Evolutionary conservation across 92 coral and sea anemone genomes (phyloP), one percentile per base, ranked within the genome.

Genomic region (Hydrozoanthus gracilis): DNA sequence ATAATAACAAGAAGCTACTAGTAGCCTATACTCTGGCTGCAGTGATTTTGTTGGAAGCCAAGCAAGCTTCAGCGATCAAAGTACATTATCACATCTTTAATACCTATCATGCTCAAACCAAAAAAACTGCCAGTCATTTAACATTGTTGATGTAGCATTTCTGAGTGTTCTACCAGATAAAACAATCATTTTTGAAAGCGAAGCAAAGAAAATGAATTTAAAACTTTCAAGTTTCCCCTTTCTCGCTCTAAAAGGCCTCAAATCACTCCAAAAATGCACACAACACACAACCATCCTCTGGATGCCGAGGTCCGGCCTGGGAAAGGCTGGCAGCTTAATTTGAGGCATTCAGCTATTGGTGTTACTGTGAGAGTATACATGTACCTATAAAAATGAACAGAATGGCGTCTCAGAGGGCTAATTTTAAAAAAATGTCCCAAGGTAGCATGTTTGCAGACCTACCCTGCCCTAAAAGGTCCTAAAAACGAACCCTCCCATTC

Each of bases 281-380:
- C 71, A 16, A 65, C 71, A 65, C 71, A 13, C 71, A 55, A 58
- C 72, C 72, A 16, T 27, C 72, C 72, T 27, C 72, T 27, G 72
- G 72, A 67, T 67, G 72, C 72, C 44, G 72, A 67, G 72, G 72
- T 67, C 72, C 44, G 72, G 72, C 72, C 44, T 67, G 72, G 39
- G 44, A 67, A 67, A 67, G 72, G 72, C 72, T 13, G 72, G 44
- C 72, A 67, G 72, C 72, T 67, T 67, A 67, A 67, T 67, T 67
- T 67, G 72, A 67, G 72, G 72, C 72, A 67, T 67, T 67, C 72
- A 67, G 72, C 72, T 67, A 67, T 67, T 67, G 72, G 72, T 67
- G 72, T 67, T 67, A n/a, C n/a, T n/a, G n/a, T n/a, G n/a, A n/a
- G n/a, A n/a, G n/a, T n/a, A n/a, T n/a, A 67, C 72, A 58, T 67